Evolutionary conservation across 1,140 invertebrate genomes (phyloP).

Genomic region (Planococcus citri): DNA sequence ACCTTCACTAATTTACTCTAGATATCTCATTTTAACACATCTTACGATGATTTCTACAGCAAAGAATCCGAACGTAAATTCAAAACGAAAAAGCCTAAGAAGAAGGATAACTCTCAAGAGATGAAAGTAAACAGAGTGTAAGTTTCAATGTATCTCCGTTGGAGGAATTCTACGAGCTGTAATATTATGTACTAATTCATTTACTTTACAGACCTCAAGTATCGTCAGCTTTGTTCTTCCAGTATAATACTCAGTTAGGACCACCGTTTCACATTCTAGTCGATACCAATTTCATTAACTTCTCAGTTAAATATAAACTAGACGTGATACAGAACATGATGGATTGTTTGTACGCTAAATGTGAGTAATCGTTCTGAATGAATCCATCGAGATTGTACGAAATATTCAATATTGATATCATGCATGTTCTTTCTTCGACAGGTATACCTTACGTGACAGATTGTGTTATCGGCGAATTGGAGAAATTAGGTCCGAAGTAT

Average conservation of each 20-base stretch:
- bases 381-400: not conserved
- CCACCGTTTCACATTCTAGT: slow-evolving; percentile 94
- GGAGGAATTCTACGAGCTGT: not conserved
- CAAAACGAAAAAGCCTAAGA: slow-evolving; percentile 61
- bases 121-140: slow-evolving; percentile 65
- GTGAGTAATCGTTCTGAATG: slow-evolving; percentile 37
- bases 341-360: slow-evolving; percentile 98
- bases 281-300: slow-evolving; percentile 99
- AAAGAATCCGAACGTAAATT: slow-evolving; percentile 46
- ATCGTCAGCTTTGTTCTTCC: slow-evolving; percentile 89
- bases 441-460: slow-evolving; percentile 95
- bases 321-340: slow-evolving; percentile 97
- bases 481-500: slow-evolving; percentile 93
- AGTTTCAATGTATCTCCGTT: slow-evolving; percentile 31
- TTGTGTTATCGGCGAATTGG: slow-evolving; percentile 96
- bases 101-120: slow-evolving; percentile 55
- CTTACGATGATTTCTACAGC: slow-evolving; percentile 38
- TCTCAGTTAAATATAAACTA: slow-evolving; percentile 96
- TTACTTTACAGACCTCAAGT: slow-evolving; percentile 49
- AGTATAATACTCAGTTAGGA: slow-evolving; percentile 97
- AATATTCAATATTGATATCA: not conserved
- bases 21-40: slow-evolving; percentile 22
- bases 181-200: not conserved
- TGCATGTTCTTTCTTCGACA: slow-evolving; percentile 30
- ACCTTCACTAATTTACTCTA: not conserved